phyloP scores from a whole-genome alignment of 2,888 invertebrate genomes.

The Tetranychus truncatus region DNA sequence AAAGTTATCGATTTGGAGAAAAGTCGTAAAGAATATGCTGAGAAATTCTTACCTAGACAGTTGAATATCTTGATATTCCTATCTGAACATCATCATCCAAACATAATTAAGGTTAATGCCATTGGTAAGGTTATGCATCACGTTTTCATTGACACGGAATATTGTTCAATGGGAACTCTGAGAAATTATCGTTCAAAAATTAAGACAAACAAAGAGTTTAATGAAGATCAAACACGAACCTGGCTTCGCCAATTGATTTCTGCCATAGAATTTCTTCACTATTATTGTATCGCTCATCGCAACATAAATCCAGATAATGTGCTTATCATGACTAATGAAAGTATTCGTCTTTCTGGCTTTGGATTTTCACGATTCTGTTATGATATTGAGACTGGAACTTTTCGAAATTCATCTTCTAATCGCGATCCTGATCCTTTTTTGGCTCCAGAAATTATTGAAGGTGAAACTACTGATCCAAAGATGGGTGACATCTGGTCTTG shows the following conservation, averaged over 20 bases:
- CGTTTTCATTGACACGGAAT: conserved; percentile 1
- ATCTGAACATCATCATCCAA: not conserved
- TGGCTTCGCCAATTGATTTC: conserved; percentile 1
- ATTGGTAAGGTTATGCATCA: not conserved
- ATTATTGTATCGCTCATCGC: conserved; percentile 8
- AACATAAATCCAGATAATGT: conserved; percentile 1
- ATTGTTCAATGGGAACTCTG: not conserved
- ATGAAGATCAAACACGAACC: not conserved
- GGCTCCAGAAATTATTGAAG: conserved; percentile 1
- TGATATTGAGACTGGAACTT: not conserved
- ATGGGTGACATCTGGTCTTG: not conserved
- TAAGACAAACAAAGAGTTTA: not conserved
- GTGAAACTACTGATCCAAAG: not conserved
- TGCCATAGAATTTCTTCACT: conserved; percentile 5
- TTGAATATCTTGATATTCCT: not conserved
- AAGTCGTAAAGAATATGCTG: not conserved
- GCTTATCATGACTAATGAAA: not conserved
- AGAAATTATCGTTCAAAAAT: not conserved
- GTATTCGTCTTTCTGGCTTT: not conserved
- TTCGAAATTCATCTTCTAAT: conserved; percentile 4
- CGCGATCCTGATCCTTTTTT: not conserved
- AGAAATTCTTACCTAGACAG: conserved; percentile 5
- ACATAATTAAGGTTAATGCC: not conserved
- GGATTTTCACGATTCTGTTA: conserved; percentile 7
- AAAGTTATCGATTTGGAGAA: not conserved